Percentiles rank a stretch among this genome's conserved stretches.
Evolutionary conservation across 2,888 invertebrate genomes (phyloP).

Genomic region (Tyria jacobaeae): DNA sequence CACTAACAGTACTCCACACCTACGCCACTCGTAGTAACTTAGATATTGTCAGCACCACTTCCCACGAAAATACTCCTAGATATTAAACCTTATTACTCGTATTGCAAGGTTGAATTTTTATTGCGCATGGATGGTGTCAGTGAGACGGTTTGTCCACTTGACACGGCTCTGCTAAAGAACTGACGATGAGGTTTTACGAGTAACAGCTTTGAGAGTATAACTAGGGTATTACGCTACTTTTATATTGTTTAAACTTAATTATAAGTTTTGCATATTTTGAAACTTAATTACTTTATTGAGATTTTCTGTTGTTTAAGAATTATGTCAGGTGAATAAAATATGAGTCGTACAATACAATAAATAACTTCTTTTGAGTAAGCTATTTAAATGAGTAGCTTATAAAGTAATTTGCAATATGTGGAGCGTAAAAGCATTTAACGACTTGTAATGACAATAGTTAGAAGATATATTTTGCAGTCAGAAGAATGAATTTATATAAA

Average conservation of each 20-base stretch:
- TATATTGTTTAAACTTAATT: slow-evolving; percentile 4
- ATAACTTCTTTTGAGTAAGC: no score
- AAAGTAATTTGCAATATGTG: no score
- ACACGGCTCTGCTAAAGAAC: slow-evolving; percentile 69
- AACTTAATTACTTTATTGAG: no score
- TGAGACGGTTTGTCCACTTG: slow-evolving; percentile 58
- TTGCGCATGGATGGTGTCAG: slow-evolving; percentile 31
- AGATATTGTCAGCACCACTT: slow-evolving; percentile 42
- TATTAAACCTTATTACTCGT: slow-evolving; percentile 22
- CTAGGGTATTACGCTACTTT: slow-evolving; percentile 25
- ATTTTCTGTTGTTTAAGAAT: no score
- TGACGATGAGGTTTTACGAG: slow-evolving; percentile 63
- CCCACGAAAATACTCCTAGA: slow-evolving; percentile 18
- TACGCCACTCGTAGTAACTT: slow-evolving; percentile 55
- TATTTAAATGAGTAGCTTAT: no score
- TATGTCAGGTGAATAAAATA: no score
- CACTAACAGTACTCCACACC: slow-evolving; percentile 73
- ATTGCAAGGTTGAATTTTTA: slow-evolving; percentile 35
- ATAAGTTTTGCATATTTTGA: no score
- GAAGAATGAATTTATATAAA: no score
- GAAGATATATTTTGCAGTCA: background rate
- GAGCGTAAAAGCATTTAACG: no score
- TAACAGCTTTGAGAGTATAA: slow-evolving; percentile 56
- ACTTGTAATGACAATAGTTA: no score
- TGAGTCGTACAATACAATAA: no score